Percentiles rank a stretch among this genome's conserved stretches.
Evolutionary conservation across 2,113 vertebrate species (phyloP).

Genomic region (Myodes glareolus): DNA sequence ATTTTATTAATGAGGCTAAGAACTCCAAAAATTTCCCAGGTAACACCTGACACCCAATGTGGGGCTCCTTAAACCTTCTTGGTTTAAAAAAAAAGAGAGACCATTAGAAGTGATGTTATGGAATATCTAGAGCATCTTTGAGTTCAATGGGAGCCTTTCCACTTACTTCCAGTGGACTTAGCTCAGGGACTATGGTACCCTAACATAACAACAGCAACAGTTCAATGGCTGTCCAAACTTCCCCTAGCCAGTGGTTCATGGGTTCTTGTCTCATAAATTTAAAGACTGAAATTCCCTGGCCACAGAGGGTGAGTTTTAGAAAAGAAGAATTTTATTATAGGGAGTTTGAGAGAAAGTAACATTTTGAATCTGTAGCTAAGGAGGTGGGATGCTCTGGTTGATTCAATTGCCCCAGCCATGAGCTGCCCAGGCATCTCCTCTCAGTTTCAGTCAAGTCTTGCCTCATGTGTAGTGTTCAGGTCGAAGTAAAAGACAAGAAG

Average conservation of each 20-base stretch:
- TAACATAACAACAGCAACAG: neutral
- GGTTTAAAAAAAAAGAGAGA: too few species aligned
- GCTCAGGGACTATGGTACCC: neutral
- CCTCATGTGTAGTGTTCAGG: neutral
- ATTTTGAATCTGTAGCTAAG: neutral
- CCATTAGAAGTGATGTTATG: neutral
- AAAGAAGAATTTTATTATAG: neutral
- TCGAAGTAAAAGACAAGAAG: neutral
- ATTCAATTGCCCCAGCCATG: neutral
- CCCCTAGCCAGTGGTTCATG: neutral
- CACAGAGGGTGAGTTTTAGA: neutral
- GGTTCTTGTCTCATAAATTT: neutral
- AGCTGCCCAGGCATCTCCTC: neutral
- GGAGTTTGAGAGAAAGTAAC: neutral
- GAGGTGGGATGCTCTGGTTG: neutral
- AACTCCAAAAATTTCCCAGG: neutral
- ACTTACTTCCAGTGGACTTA: neutral
- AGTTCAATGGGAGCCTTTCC: neutral
- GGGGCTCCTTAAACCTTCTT: neutral
- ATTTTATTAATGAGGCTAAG: neutral
- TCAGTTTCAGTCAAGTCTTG: neutral
- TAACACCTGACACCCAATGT: neutral
- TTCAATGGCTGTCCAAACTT: neutral
- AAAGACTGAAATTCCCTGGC: neutral
- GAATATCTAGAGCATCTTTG: neutral